phyloP scores from a whole-genome alignment of 2,797 vertebrate genomes.

The Myoxocephalus aenaeus region DNA sequence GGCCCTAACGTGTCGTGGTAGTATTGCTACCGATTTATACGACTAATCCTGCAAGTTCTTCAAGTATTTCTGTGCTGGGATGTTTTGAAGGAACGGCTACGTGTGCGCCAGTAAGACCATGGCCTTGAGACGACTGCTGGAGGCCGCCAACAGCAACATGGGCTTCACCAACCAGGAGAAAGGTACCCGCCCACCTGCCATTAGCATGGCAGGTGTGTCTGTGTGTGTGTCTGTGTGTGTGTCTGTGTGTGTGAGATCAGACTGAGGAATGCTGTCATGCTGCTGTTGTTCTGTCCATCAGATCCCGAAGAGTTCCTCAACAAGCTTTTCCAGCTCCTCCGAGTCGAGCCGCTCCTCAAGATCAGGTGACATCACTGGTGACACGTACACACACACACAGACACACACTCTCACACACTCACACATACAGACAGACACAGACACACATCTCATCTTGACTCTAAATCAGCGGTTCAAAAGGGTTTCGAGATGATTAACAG shows the following conservation, averaged over 20 bases:
- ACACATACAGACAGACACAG: background rate
- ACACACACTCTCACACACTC: background rate
- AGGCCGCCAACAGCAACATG: conserved; percentile 79
- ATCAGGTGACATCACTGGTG: conserved; percentile 77
- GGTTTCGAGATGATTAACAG: no score
- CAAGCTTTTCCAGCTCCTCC: conserved; percentile 88
- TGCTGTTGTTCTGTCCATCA: conserved; percentile 56
- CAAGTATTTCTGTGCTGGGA: background rate
- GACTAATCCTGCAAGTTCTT: no score
- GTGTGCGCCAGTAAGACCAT: conserved; percentile 92
- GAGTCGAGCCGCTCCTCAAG: conserved; percentile 86
- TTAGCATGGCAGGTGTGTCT: no score
- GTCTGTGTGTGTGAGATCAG: background rate
- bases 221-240: background rate
- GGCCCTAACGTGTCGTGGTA: no score
- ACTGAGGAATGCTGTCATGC: conserved; percentile 64
- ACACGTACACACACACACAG: background rate
- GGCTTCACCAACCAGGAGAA: conserved; percentile 90
- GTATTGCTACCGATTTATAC: no score
- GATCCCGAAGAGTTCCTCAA: conserved; percentile 90
- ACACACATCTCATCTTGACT: background rate
- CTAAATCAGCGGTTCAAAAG: no score
- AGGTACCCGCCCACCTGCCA: conserved; percentile 62
- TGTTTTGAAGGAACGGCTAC: conserved; percentile 83
- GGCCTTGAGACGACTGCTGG: conserved; percentile 86